Base-by-base conservation (phyloP, 2,888 invertebrate genomes). In the Mellilla xanthometata region DNA sequence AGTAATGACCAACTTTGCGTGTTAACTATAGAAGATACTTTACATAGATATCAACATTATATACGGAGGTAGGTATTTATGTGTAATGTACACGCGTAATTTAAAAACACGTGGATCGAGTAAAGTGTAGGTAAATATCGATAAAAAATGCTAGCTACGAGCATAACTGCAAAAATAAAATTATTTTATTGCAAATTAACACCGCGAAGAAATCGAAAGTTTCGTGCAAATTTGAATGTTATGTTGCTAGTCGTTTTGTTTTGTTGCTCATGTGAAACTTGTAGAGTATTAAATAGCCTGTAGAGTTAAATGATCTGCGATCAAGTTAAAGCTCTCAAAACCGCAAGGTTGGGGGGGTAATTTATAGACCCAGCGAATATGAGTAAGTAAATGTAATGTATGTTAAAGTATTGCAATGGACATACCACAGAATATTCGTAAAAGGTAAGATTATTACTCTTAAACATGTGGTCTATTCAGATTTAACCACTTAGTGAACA, bases 121-220 rank as follows among this genome's bases (percentile, higher is more conserved):
- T 15, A 15, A 3, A 15, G 15, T 3, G 2, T 15, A 3, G 5
- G 2, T 5, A 1, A 3, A 7, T 7, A n/a, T n/a, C 26, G n/a
- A n/a, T 2, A 26, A 2, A 26, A 8, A 9, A n/a, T n/a, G n/a
- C n/a, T n/a, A n/a, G n/a, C 8, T 9, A 7, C 26, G 2, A 26
- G 3, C 7, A 8, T 4, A 26, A n/a, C 26, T n/a, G 3, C 26
- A 9, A 26, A 9, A n/a, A 26, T n/a, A 0, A 3, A 6, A 39
- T 32, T 30, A 65, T 68, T 60, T 60, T 70, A 68, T 67, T 61
- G 64, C 58, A 63, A 68, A 80, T 74, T 64, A 68, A 57, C 50
- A 49, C 59, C 55, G 59, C 61, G 56, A 56, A 74, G 82, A 85
- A 84, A 85, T 69, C 58, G 85, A 85, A 86, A 86, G 84, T 85